Base-by-base conservation (phyloP, 2,888 invertebrate species). In the Marronus borbonicus region DNA sequence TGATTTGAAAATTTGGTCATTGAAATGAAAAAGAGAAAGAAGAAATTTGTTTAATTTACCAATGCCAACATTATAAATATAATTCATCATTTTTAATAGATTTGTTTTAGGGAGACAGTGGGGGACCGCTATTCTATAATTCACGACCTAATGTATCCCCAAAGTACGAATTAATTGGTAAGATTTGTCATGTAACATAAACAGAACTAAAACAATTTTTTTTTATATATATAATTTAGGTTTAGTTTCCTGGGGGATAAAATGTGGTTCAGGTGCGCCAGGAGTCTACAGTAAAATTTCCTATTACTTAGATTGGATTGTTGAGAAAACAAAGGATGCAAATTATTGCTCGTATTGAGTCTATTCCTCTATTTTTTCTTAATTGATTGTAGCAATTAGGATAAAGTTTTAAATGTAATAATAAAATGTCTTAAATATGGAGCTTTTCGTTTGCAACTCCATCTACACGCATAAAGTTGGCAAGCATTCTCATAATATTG, bases 171-270 rank as follows among this genome's bases (percentile, higher is more conserved):
- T 88, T 90, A 85, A 90, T 91, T 81, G 93, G 92, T 92, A 88
- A 89, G 84, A 20, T 49, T 24, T 10, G 44, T 20, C 12, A 24
- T 31, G 14, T 55, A 55, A 20, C 20, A 52, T 52, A 10, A 14
- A 52, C 10, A 44, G 1, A 44, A 44, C 44, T 44, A 44, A 10
- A 44, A 7, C 44, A 8, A 44, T 24, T 24, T 24, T 24, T 24
- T 2, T 28, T 50, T 50, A 17, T n/a, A n/a, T n/a, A n/a, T n/a
- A n/a, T 58, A 78, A 85, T 85, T n/a, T 84, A 92, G 92, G 92
- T 78, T 84, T 92, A n/a, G 91, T 92, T 1, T 92, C 92, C 0
- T 92, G 92, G 92, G 92, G 92, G n/a, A 90, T 92, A 72, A 91
- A 91, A 74, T 92, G 92, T 84, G 92, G 91, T 83, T 89, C 89